Conservation (phyloP, 2,797 vertebrate species). For the Alauda arvensis region DNA sequence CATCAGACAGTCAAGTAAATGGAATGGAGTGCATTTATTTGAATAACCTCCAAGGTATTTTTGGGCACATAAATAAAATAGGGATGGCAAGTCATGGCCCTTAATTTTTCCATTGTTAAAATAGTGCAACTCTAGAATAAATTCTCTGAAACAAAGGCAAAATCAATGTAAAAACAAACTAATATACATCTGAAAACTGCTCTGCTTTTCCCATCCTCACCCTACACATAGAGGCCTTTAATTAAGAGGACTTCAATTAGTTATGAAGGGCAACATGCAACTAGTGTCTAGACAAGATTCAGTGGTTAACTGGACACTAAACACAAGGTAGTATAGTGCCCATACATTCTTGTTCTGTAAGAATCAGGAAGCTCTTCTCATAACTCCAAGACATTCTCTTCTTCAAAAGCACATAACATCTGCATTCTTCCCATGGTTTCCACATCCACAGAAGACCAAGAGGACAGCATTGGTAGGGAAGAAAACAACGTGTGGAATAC, state of each 20-base stretch:
- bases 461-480: neutral
- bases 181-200: neutral
- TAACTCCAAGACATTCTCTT: neutral
- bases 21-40: slow-evolving; percentile 33
- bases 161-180: neutral
- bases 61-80: slow-evolving; percentile 18
- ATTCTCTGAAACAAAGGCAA: neutral
- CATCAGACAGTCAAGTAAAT: slow-evolving; percentile 39
- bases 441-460: neutral
- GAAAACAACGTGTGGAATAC: neutral
- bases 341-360: neutral
- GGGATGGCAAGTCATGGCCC: neutral
- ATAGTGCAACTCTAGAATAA: neutral
- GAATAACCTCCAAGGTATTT: slow-evolving; percentile 36
- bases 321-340: neutral
- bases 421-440: neutral
- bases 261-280: neutral
- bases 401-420: neutral
- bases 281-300: neutral
- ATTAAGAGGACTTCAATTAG: neutral
- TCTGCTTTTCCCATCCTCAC: neutral
- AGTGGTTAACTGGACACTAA: neutral
- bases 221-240: neutral
- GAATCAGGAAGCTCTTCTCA: neutral
- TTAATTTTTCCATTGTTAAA: neutral